Evolutionary conservation across 1,140 invertebrate genomes (phyloP), one percentile per base, ranked within the genome.

Genomic region (Zelostemma sp.): DNA sequence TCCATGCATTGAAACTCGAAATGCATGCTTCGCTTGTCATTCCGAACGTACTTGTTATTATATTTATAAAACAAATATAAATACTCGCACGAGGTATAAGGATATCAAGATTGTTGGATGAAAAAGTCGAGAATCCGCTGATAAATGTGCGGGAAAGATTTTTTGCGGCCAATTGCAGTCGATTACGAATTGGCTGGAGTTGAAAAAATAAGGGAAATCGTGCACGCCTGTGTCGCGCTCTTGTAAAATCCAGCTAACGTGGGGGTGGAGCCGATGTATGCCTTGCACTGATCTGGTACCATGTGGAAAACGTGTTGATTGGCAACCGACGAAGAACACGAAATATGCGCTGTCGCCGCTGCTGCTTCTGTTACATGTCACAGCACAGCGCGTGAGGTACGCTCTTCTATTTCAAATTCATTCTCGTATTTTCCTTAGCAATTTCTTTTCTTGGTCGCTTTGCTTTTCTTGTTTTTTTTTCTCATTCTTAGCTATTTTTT

Each of bases 1-100:
- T 35, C 38, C 45, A 58, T 55, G 60, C 48, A 68, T 17, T 43
- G 33, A 56, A 19, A 46, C 35, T 25, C 8, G 16, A 16, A 25
- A 46, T 38, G 43, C 25, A 28, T 50, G 11, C 31, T 6, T n/a
- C 45, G 33, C 17, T 9, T n/a, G n/a, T 21, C 18, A 4, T 28
- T 31, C 6, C 18, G 31, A 15, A 38, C 49, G 19, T 17, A 17
- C 49, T 17, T 16, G 11, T 47, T 18, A 18, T 21, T n/a, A 11
- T n/a, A 18, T 15, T 17, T n/a, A 47, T 17, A 18, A 16, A 47
- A 47, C 41, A n/a, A 45, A 51, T 57, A 28, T 31, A 43, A 28
- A 41, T 47, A 16, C 28, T 35, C 15, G 16, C n/a, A 53, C 1
- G 16, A 43, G 25, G 9, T 54, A 54, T 17, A 5, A 21, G 17